Evolutionary conservation across 2,888 invertebrate species (phyloP), one percentile per base, ranked within the genome.

Genomic region (Melieria crassipennis): DNA sequence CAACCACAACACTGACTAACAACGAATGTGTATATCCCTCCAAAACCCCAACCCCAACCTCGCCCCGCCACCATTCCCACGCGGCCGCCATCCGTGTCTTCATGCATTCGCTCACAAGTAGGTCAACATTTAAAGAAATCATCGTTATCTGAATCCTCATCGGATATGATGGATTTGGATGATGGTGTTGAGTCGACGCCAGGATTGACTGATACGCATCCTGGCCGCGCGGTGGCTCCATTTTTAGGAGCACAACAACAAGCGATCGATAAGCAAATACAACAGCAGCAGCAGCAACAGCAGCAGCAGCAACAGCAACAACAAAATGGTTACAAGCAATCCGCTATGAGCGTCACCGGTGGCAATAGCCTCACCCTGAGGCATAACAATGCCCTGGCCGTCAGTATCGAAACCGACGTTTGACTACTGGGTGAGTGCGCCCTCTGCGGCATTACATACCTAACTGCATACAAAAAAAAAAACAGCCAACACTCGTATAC

Each of bases 371-470:
- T 92, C 87, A 91, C 92, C 85, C 90, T 91, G 87, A 92, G 92
- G 88, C 92, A 92, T 89, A 93, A 93, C 88, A 93, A 92, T 89
- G 91, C 93, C 87, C 92, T 94, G 87, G 92, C 93, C 86, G 93
- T 94, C 89, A 94, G 95, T 89, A 93, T 93, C 88, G 96, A 96
- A 90, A 96, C 96, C 89, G 96, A 96, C 90, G 96, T 96, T 92
- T 96, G 95, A 96, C 94, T 93, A 93, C 91, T 91, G 91, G 94
- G 95, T 95, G 87, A 89, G 90, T 85, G 61, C 50, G 58, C 30
- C 30, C 30, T 30, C 30, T 3, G 30, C 30, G 30, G 30, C 30
- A 30, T 30, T 30, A 30, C 30, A 30, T 30, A 30, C 30, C 30
- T 30, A 30, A 30, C 30, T 30, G 30, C 30, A 2, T 30, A 30